These are phyloP conservation scores for Isurus oxyrinchus DNA, from an alignment of 2,113 vertebrate genomes.

Conservation along the genomic window DNA sequence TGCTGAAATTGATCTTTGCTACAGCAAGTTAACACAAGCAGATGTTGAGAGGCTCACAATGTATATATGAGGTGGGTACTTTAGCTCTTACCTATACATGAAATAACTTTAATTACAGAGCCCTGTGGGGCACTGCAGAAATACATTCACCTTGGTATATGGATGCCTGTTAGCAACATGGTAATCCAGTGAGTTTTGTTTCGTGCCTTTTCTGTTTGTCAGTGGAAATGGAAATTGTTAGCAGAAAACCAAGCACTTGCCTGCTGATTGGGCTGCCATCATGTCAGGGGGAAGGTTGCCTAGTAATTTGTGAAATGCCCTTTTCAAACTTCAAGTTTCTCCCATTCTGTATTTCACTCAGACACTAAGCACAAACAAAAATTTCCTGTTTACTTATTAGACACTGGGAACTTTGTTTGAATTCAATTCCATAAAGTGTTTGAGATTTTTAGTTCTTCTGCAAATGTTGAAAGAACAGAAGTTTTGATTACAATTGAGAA, in stretches of 20 bases:
- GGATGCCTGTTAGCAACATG: constrained; percentile 19
- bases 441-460: not conserved
- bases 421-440: not conserved
- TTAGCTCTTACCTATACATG: not conserved
- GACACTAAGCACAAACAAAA: not conserved
- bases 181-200: constrained; percentile 19
- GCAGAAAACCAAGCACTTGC: not conserved
- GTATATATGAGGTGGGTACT: constrained; percentile 21
- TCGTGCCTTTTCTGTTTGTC: not conserved
- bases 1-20: constrained; percentile 14
- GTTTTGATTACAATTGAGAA: not conserved
- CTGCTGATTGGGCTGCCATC: not conserved
- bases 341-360: not conserved
- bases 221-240: constrained; percentile 34
- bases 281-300: not conserved
- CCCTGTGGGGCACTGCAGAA: constrained; percentile 15
- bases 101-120: constrained; percentile 33
- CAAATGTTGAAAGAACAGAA: not conserved
- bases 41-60: constrained; percentile 17
- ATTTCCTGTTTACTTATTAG: not conserved
- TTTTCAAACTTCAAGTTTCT: not conserved
- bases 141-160: constrained; percentile 35
- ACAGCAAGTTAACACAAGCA: constrained; percentile 1
- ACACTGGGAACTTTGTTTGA: not conserved
- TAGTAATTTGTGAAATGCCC: not conserved